Evolutionary conservation across 2,888 invertebrate genomes (phyloP), one percentile per base, ranked within the genome.

Genomic region (Agelastica alni): DNA sequence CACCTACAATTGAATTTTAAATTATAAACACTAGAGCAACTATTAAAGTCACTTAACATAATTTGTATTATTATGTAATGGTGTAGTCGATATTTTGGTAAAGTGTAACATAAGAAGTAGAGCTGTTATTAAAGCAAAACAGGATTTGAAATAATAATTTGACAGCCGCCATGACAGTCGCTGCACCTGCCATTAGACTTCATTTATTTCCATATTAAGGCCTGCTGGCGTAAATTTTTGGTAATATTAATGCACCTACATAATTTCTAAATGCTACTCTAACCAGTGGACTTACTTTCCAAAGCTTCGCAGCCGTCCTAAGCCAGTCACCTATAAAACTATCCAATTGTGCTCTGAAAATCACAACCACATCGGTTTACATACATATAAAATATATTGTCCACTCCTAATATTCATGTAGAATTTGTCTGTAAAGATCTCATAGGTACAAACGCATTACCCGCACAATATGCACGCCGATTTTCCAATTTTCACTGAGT

Each of bases 301-400:
- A 68, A 67, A 65, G 64, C 64, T 63, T 61, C 62, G 58, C 62
- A 62, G 62, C 61, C 63, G 56, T 46, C 58, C 60, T 52, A 61
- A 62, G 62, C 64, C 63, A 61, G 69, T 64, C 68, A 64, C 64
- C 65, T 67, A 64, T 62, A 61, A 65, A 61, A 70, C 74, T 73
- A 74, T 73, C 74, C 71, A 69, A 71, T 67, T 65, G 66, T 68
- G 67, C 64, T 65, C 63, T 68, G 66, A 66, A 70, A 72, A 74
- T 74, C 75, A 75, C 74, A 71, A 75, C 72, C 72, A 73, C 74
- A 72, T 72, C 66, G 70, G 72, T 68, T 70, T 69, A 68, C 71
- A 73, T 71, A 71, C 75, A 75, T 75, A 70, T 73, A 75, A 75
- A 70, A 71, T 67, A 67, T 67, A 68, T 67, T 65, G 68, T 71